phyloP scores from a whole-genome alignment of 2,113 vertebrate species.

The Rhizomys pruinosus region DNA sequence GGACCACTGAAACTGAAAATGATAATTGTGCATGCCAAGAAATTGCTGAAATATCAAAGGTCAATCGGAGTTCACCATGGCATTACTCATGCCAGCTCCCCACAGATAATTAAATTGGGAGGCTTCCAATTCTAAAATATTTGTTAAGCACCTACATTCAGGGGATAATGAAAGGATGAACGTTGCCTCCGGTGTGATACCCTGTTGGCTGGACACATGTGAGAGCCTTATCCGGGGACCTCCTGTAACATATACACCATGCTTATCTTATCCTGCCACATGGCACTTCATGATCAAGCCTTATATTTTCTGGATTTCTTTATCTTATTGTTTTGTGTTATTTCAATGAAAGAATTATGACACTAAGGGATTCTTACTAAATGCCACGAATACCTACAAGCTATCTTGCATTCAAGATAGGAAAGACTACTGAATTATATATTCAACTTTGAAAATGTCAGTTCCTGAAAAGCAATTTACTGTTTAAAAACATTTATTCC shows the following conservation, averaged over 20 bases:
- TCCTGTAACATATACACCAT: neutral
- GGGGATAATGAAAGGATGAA: neutral
- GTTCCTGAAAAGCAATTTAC: neutral
- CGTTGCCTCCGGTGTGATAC: neutral
- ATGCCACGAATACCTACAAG: neutral
- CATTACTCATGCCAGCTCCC: no score
- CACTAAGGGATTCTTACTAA: neutral
- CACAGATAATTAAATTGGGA: neutral
- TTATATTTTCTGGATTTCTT: neutral
- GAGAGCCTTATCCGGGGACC: neutral
- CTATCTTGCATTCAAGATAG: neutral
- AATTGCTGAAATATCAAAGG: no score
- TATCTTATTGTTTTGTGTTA: neutral
- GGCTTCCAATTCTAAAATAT: neutral
- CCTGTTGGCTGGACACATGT: neutral
- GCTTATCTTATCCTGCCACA: neutral
- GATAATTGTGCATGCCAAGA: no score
- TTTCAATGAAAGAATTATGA: neutral
- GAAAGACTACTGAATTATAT: neutral
- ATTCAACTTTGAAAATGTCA: neutral
- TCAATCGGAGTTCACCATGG: no score
- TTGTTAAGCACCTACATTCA: neutral
- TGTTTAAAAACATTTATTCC: slow-evolving; percentile 34
- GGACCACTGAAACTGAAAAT: neutral
- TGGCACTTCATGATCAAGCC: neutral